phyloP scores from a whole-genome alignment of 2,113 vertebrate genomes.

The Delphinapterus leucas region DNA sequence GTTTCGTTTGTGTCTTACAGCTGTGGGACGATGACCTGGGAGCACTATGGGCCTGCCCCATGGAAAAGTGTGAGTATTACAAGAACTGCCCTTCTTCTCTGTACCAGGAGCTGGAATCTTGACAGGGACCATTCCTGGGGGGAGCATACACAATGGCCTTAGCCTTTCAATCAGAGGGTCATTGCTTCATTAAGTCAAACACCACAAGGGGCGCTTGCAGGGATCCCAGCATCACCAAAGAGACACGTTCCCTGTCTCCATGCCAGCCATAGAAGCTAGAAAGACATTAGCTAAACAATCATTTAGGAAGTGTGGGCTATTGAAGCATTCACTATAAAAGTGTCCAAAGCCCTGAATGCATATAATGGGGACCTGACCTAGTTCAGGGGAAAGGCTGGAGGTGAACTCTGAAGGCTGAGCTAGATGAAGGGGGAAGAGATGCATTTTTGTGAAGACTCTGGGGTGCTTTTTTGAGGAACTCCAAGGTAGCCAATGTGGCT shows the following conservation, averaged over 20 bases:
- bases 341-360: neutral
- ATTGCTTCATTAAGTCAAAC: conserved; percentile 9
- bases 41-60: conserved; percentile 79
- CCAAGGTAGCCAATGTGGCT: neutral
- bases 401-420: neutral
- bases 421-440: neutral
- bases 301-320: neutral
- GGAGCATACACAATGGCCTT: neutral
- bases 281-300: neutral
- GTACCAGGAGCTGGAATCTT: neutral
- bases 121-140: neutral
- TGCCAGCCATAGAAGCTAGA: neutral
- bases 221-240: neutral
- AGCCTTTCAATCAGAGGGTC: neutral
- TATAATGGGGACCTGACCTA: neutral
- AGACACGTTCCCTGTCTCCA: neutral
- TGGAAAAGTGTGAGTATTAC: conserved; percentile 83
- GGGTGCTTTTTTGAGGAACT: neutral
- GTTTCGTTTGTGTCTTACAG: conserved; percentile 63
- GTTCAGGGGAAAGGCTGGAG: neutral
- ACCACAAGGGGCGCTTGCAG: neutral
- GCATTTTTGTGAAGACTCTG: neutral
- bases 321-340: neutral
- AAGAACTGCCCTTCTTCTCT: neutral
- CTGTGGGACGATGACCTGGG: conserved; percentile 54